These are phyloP conservation scores for Phalera bucephala DNA, from an alignment of 2,888 invertebrate genomes.

Conservation along the genomic window DNA sequence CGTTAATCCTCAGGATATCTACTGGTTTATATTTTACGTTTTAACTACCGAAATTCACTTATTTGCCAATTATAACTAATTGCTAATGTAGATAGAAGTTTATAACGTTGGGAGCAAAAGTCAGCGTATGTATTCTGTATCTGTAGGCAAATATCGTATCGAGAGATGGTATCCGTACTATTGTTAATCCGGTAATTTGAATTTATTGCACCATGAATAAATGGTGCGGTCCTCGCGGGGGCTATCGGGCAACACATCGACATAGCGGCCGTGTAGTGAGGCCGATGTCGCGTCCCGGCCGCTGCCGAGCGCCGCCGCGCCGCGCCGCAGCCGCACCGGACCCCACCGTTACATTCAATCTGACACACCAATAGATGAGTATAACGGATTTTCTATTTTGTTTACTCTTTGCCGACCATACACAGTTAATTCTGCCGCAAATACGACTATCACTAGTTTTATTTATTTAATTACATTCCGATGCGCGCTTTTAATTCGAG, in stretches of 20 bases:
- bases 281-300: slow-evolving; percentile 35
- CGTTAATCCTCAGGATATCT: slow-evolving; percentile 44
- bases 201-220: slow-evolving; percentile 82
- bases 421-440: too few species aligned
- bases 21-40: slow-evolving; percentile 19
- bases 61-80: slow-evolving; percentile 36
- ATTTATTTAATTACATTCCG: neutral
- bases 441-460: too few species aligned
- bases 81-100: slow-evolving; percentile 31
- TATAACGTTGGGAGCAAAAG: slow-evolving; percentile 44
- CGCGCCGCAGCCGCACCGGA: neutral
- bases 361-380: slow-evolving; percentile 45
- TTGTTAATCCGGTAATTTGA: slow-evolving; percentile 84
- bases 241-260: slow-evolving; percentile 74
- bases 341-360: slow-evolving; percentile 26
- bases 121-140: slow-evolving; percentile 50
- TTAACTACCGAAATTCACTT: slow-evolving; percentile 17
- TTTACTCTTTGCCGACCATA: too few species aligned
- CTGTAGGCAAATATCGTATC: slow-evolving; percentile 55
- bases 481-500: neutral
- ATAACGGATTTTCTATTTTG: slow-evolving; percentile 26
- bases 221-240: slow-evolving; percentile 63
- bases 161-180: slow-evolving; percentile 76
- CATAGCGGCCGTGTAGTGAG: slow-evolving; percentile 51
- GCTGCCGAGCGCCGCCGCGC: slow-evolving; percentile 9